Base-by-base conservation (phyloP, 2,797 vertebrate genomes). In the Acanthornis magna region DNA sequence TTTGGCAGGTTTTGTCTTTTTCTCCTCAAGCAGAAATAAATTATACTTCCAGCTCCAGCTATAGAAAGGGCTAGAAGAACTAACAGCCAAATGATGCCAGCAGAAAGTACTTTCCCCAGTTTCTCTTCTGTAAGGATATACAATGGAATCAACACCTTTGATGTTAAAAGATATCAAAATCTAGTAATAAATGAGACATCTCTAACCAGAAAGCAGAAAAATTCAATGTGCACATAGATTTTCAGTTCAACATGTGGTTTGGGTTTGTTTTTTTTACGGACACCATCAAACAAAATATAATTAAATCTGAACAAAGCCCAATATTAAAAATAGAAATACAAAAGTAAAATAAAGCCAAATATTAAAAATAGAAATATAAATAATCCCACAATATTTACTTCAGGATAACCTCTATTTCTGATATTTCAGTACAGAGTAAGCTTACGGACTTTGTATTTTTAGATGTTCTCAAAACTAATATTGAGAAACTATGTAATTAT, bases 41-140 rank as follows among this genome's bases (percentile, higher is more conserved):
- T 32, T 57, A 55, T 38, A 57, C 53, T 82, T 87, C 63, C 93
- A 77, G 53, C 57, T 79, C 63, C 92, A 85, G 5, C 18, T 43
- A 32, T 9, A 47, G 68, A 79, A 73, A 96, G 30, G 42, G 15
- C 27, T 48, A 96, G 71, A 76, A 95, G 27, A 79, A 85, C 0
- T 1, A 87, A 12, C 20, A 93, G 34, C 84, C 90, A 95, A 11
- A 60, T 63, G 22, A 67, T 67, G 30, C 60, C 7, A 0, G 67
- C 2, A 1, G 90, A 50, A 85, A 63, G 27, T 65, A 32, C 25
- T 74, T 79, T 81, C 47, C 65, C 45, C 5, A 5, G 74, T 85
- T 95, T 85, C 32, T 51, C 45, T 61, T 88, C 94, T 95, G 86
- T 60, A 92, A 91, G 29, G 45, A 29, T 16, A 76, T 53, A 27